These are phyloP conservation scores for Pteropus alecto DNA, from an alignment of 2,113 vertebrate genomes.

Conservation along the genomic window DNA sequence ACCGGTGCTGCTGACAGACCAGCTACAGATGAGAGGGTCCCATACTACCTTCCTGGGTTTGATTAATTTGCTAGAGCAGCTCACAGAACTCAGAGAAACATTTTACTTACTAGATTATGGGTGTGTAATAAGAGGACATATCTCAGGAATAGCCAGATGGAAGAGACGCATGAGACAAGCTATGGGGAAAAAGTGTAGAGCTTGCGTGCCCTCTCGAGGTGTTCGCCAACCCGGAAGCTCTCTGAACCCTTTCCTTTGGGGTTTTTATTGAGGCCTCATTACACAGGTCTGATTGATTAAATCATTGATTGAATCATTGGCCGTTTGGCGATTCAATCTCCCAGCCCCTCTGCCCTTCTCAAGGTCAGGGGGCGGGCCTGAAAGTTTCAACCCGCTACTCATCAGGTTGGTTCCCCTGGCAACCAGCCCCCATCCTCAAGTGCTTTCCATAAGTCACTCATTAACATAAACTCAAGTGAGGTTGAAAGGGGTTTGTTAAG, in stretches of 20 bases:
- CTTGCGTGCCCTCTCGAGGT: neutral
- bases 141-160: neutral
- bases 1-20: neutral
- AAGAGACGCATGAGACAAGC: neutral
- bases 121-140: neutral
- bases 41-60: too few relatives aligned
- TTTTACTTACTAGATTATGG: neutral
- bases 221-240: neutral
- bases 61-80: neutral
- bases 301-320: neutral
- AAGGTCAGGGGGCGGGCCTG: neutral
- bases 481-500: neutral
- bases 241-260: neutral
- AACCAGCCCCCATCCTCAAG: neutral
- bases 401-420: neutral
- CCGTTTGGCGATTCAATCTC: too few relatives aligned
- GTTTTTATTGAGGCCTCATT: neutral
- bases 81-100: neutral
- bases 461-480: neutral
- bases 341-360: neutral
- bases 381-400: neutral
- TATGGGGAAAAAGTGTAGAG: rapidly evolving
- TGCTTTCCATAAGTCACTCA: neutral
- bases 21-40: neutral
- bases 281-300: neutral